Percentiles rank a stretch among this genome's conserved stretches.
phyloP scores from a whole-genome alignment of 2,113 vertebrate species.

The Neolamprologus modestus region DNA sequence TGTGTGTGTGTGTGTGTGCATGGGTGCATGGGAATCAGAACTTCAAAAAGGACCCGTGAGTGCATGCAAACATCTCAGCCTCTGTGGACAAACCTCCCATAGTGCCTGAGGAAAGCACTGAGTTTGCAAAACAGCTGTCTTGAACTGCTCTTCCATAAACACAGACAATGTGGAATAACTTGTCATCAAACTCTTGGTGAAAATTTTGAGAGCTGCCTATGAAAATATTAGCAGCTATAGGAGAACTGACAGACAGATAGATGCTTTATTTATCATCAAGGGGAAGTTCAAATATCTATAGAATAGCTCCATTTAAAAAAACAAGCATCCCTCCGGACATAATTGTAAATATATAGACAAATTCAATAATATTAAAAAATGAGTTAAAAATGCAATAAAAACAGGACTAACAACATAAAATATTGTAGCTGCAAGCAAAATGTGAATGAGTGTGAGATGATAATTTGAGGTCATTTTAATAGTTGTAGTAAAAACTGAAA shows the following conservation, averaged over 20 bases:
- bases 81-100: conserved; percentile 38
- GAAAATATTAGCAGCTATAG: conserved; percentile 14
- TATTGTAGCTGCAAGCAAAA: neutral
- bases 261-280: neutral
- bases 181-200: conserved; percentile 25
- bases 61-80: conserved; percentile 26
- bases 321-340: neutral
- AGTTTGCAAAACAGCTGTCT: conserved; percentile 27
- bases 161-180: conserved; percentile 51
- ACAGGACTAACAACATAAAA: neutral
- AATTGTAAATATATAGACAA: neutral
- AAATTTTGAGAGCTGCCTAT: conserved; percentile 11
- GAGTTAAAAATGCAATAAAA: neutral
- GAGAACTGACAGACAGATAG: neutral
- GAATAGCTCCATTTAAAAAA: neutral
- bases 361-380: neutral
- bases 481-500: neutral
- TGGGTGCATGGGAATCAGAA: neutral
- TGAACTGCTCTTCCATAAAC: conserved; percentile 14
- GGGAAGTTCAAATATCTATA: neutral
- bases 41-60: conserved; percentile 31
- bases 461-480: neutral
- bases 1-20: neutral
- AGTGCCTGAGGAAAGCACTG: neutral
- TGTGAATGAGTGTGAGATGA: neutral